Evolutionary conservation across 1,140 invertebrate species (phyloP).

Genomic region (Hetaerina americana): DNA sequence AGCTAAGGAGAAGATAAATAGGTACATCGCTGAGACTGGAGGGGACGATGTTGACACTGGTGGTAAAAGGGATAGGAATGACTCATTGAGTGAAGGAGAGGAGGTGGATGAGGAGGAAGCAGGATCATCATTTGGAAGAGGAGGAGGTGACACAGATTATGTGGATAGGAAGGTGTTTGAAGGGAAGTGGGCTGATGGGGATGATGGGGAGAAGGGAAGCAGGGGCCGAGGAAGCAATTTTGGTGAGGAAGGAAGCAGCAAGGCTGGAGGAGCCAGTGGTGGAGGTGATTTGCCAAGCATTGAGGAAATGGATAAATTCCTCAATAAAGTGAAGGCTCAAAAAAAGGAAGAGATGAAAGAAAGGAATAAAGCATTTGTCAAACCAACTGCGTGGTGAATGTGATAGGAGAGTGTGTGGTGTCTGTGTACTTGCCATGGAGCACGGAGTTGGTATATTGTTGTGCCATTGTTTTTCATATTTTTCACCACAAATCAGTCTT

Average conservation of each 20-base stretch:
- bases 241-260: constrained; percentile 21
- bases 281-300: constrained; percentile 19
- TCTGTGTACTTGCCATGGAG: no score
- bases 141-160: constrained; percentile 28
- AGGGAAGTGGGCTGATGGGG: constrained; percentile 44
- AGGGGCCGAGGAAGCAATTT: constrained; percentile 26
- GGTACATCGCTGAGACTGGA: constrained; percentile 38
- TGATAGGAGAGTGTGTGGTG: no score
- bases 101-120: constrained; percentile 52
- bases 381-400: constrained; percentile 1
- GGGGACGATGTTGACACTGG: constrained; percentile 24
- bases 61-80: constrained; percentile 35
- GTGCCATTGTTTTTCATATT: no score
- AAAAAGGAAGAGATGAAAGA: constrained; percentile 35
- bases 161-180: constrained; percentile 27
- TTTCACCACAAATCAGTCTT: no score
- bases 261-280: constrained; percentile 21
- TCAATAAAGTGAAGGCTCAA: constrained; percentile 34
- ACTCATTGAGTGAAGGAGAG: constrained; percentile 54
- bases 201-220: constrained; percentile 23
- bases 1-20: constrained; percentile 46
- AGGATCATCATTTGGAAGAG: constrained; percentile 40
- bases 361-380: constrained; percentile 19
- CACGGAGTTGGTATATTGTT: no score
- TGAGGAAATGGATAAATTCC: constrained; percentile 36